Conservation (phyloP, 23 tunicate species). For the Ciona savignyi region DNA sequence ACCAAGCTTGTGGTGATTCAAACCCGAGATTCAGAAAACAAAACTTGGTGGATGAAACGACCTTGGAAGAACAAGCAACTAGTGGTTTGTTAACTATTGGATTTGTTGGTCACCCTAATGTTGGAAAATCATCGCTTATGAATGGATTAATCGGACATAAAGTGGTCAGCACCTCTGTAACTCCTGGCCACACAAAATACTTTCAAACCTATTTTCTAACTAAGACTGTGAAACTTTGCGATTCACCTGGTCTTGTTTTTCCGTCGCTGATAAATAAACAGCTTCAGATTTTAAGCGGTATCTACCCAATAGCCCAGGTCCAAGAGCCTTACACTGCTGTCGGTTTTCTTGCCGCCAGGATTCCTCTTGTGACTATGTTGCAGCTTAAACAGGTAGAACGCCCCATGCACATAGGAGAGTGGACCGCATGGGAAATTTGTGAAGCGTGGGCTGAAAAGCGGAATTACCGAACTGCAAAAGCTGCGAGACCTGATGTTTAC, state of each 20-base stretch:
- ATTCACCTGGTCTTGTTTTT: constrained; percentile 92
- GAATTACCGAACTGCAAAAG: constrained; percentile 68
- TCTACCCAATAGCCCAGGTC: constrained; percentile 92
- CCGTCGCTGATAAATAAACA: constrained; percentile 85
- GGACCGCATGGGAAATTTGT: constrained; percentile 94
- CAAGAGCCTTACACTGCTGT: constrained; percentile 95
- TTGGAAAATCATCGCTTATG: constrained; percentile 95
- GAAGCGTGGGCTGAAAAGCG: constrained; percentile 90
- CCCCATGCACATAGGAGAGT: background rate
- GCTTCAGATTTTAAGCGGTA: constrained; percentile 82
- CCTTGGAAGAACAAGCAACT: constrained; percentile 17
- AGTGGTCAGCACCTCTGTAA: constrained; percentile 88
- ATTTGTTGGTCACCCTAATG: constrained; percentile 91
- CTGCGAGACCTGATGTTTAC: constrained; percentile 85
- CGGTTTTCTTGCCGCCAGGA: constrained; percentile 76
- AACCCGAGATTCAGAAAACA: too few relatives aligned
- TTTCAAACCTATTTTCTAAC: constrained; percentile 84
- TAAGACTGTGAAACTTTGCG: constrained; percentile 62
- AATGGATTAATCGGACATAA: constrained; percentile 89
- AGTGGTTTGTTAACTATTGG: constrained; percentile 62
- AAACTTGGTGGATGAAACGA: too few relatives aligned
- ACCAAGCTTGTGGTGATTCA: too few relatives aligned
- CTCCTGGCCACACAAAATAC: constrained; percentile 97
- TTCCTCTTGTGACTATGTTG: constrained; percentile 55
- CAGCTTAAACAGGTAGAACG: constrained; percentile 26